Base-by-base conservation (phyloP, 2,113 vertebrate genomes). In the Podocnemis expansa region DNA sequence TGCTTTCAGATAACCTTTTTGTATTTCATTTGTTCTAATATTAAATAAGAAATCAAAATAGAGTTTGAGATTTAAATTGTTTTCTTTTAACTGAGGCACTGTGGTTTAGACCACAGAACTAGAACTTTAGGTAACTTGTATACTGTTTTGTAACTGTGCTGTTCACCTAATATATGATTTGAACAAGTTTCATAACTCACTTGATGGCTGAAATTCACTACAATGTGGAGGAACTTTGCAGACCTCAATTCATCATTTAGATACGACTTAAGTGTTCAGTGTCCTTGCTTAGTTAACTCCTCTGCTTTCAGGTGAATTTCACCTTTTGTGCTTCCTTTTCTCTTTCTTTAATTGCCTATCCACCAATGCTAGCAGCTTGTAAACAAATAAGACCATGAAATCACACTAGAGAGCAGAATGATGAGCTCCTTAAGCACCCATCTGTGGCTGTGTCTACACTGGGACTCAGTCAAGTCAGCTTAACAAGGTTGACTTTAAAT, bases 21-120 rank as follows among this genome's bases (percentile, higher is more conserved):
- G 88, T 22, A 41, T 96, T 93, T 96, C 54, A 8, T 93, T 91
- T 86, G 1, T 51, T 78, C 49, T 85, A 80, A 31, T 94, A n/a
- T 96, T 87, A 85, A 78, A 8, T 89, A 91, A 87, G n/a, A 83
- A 4, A 79, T 47, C 17, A 89, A 78, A 91, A 90, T 16, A 21
- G 67, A 82, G 29, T 90, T 80, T 17, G 24, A 85, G 41, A 75
- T 86, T 70, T 86, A 19, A 75, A 85, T 73, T 24, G 70, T 58
- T 58, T 12, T 25, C 34, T 80, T 91, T 58, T 51, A 43, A 56
- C 60, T 21, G 34, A 51, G 51, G 80, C 47, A n/a, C 29, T 17
- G 12, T 24, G 17, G 41, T 76, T 56, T 43, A 41, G 43, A n/a
- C 38, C 10, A 24, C 27, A 24, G 22, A 13, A 25, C 73, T 78